Conservation (phyloP, 1,140 invertebrate genomes). For the Phenacoccus solenopsis region DNA sequence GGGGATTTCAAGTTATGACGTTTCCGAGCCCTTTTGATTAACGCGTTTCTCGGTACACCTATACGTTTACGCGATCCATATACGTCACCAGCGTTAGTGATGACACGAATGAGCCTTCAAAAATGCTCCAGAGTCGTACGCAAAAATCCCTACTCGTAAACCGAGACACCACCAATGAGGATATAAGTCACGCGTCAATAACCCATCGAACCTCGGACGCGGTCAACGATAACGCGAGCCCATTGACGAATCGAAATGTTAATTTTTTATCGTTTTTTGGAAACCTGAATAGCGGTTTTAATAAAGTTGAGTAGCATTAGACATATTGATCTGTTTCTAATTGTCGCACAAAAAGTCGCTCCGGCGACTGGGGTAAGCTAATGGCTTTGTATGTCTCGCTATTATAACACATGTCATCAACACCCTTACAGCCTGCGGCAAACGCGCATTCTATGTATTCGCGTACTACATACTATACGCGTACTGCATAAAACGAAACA, state of each 20-base stretch:
- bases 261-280: neutral
- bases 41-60: neutral
- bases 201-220: too few relatives aligned
- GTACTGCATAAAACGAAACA: slow-evolving; percentile 7
- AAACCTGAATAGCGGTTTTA: neutral
- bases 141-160: too few relatives aligned
- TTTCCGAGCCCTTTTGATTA: neutral
- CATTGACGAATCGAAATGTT: neutral
- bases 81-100: too few relatives aligned
- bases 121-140: too few relatives aligned
- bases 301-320: slow-evolving; percentile 12
- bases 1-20: neutral
- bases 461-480: too few relatives aligned
- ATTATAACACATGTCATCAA: slow-evolving; percentile 15
- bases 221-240: too few relatives aligned
- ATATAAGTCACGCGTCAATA: too few relatives aligned
- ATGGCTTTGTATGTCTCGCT: slow-evolving; percentile 10
- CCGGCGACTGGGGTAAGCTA: neutral
- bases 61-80: too few relatives aligned
- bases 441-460: slow-evolving; percentile 7
- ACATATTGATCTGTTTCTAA: slow-evolving; percentile 16
- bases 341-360: slow-evolving; percentile 12
- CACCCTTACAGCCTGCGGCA: slow-evolving; percentile 15
- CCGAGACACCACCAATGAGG: too few relatives aligned
- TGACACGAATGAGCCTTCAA: too few relatives aligned